Evolutionary conservation across 2,797 vertebrate species (phyloP).

Genomic region (Leptoclinus maculatus): DNA sequence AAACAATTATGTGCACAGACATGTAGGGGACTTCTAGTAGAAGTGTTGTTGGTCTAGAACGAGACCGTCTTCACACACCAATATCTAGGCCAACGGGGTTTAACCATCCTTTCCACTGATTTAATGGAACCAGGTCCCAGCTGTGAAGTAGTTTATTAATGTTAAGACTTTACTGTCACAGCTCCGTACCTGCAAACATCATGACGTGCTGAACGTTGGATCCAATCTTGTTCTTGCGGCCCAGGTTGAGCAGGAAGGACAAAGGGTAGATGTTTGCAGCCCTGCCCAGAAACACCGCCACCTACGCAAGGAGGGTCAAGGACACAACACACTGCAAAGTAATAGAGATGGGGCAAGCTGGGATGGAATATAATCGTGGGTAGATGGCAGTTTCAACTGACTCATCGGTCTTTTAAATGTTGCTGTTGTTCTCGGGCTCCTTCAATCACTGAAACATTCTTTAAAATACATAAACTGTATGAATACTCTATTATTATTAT

Average conservation of each 20-base stretch:
- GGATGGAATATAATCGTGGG: constrained; percentile 20
- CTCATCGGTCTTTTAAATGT: constrained; percentile 7
- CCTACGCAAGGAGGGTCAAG: constrained; percentile 81
- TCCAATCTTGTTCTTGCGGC: constrained; percentile 94
- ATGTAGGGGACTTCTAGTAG: constrained; percentile 1
- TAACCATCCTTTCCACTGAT: neutral
- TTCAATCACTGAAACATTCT: neutral
- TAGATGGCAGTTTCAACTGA: neutral
- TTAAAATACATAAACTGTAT: neutral
- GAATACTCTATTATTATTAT: neutral
- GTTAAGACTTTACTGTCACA: neutral
- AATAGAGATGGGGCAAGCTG: neutral
- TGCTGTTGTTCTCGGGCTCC: neutral
- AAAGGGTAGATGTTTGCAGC: constrained; percentile 98
- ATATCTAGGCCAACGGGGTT: neutral
- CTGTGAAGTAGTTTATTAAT: neutral
- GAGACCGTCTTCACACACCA: neutral
- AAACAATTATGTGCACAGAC: neutral
- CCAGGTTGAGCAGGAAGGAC: constrained; percentile 96
- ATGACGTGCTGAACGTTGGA: constrained; percentile 97
- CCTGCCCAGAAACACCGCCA: constrained; percentile 96
- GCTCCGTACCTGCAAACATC: constrained; percentile 95
- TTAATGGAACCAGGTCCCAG: neutral
- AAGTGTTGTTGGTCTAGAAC: neutral
- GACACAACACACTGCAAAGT: constrained; percentile 32